phyloP scores from a whole-genome alignment of 1,140 invertebrate species.

The Tribolium castaneum region DNA sequence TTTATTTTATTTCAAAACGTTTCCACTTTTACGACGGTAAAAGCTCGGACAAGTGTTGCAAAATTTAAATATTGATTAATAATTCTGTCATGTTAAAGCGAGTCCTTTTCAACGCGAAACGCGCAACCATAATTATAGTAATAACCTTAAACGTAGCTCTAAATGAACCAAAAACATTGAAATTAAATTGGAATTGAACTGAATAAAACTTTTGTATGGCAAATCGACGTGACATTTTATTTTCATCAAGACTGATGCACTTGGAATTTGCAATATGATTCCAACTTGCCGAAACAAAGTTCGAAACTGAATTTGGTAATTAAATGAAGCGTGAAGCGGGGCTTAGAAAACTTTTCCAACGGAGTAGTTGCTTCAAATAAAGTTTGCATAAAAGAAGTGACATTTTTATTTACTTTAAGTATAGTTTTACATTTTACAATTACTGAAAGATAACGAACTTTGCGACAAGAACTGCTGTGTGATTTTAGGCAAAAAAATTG shows the following conservation, averaged over 20 bases:
- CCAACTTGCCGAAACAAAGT: not conserved
- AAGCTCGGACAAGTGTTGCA: conserved; percentile 4
- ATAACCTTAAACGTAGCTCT: conserved; percentile 4
- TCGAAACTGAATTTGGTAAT: not conserved
- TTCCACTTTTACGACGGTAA: not conserved
- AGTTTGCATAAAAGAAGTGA: not conserved
- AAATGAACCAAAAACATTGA: conserved; percentile 12
- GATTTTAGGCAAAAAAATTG: no score
- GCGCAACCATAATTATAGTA: not conserved
- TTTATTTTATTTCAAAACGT: conserved; percentile 7
- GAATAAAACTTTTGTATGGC: not conserved
- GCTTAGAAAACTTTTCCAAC: not conserved
- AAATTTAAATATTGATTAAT: conserved; percentile 17
- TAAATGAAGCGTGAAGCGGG: not conserved
- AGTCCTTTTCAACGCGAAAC: not conserved
- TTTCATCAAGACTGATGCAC: not conserved
- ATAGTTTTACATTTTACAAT: not conserved
- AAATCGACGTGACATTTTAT: not conserved
- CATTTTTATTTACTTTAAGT: not conserved
- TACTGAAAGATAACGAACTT: no score
- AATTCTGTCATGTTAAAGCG: not conserved
- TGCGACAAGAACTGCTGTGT: no score
- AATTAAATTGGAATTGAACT: not conserved
- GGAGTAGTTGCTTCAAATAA: not conserved
- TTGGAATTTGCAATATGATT: not conserved